Conservation (phyloP, 2,888 invertebrate species). For the Pyrgus malvae region DNA sequence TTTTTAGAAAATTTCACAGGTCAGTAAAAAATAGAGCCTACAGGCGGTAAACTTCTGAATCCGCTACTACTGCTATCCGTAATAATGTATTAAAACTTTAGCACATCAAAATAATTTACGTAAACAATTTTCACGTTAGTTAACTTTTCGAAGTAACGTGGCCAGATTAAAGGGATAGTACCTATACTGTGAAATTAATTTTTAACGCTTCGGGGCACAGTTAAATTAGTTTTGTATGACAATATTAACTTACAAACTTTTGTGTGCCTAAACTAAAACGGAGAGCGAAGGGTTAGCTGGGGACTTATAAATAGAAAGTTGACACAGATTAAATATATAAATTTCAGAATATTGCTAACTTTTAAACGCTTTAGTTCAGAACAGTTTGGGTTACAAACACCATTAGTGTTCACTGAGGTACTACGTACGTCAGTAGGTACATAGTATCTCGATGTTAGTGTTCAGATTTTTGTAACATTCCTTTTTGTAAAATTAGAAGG, state of each 20-base stretch:
- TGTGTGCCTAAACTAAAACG: background rate
- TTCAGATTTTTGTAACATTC: no score
- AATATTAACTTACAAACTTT: constrained; percentile 12
- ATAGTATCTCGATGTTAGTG: no score
- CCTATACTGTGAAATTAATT: constrained; percentile 9
- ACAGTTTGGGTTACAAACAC: no score
- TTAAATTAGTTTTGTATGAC: constrained; percentile 16
- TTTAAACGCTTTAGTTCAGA: no score
- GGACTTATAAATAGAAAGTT: constrained; percentile 1
- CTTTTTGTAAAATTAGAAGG: background rate
- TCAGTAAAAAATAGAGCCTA: no score
- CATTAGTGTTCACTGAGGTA: no score
- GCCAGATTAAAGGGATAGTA: background rate
- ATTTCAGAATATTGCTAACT: background rate
- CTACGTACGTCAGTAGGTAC: no score
- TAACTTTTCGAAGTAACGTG: background rate
- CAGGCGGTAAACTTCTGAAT: no score
- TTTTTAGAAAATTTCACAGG: no score
- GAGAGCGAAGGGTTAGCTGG: background rate
- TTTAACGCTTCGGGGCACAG: background rate
- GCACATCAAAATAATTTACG: no score
- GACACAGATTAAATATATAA: background rate
- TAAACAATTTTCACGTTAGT: background rate
- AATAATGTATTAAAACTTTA: no score
- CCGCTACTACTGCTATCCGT: no score